Evolutionary conservation across 2,888 invertebrate species (phyloP), one percentile per base, ranked within the genome.

Genomic region (Barypeithes pellucidus): DNA sequence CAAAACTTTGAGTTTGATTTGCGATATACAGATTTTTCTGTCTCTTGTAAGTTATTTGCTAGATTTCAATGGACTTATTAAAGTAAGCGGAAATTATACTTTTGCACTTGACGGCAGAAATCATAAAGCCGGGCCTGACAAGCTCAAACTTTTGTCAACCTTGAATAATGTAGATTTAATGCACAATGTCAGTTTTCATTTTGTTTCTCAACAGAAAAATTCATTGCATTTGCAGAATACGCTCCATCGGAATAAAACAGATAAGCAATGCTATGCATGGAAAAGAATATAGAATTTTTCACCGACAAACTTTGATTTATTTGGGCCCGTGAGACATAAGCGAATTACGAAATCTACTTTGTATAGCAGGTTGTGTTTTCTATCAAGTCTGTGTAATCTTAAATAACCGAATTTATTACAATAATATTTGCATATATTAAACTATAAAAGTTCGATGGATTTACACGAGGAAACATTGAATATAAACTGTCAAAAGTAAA

Each of bases 221-320:
- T 68, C 47, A 61, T 41, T 61, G 61, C 61, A 61, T 68, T 59
- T 36, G 50, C 61, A 16, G 52, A 52, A 68, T 68, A 68, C 12
- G 68, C 33, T 52, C 36, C 50, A 68, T 68, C 39, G 68, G 68
- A 68, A 50, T 50, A 61, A 68, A 68, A 68, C 61, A 61, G 60
- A 68, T 68, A 68, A 68, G 68, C 61, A 61, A 68, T 39, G 61
- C 61, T 52, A 36, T 61, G 61, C 61, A 41, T 61, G 43, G 80
- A 80, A 82, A 81, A 81, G 80, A 78, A 80, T 77, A 77, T 77
- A 65, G 74, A 75, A 72, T 74, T 77, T 77, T 76, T 75, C 75
- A 52, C 69, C 73, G 75, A 76, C 77, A 80, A 80, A 82, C 79
- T 81, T 81, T 81, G 80, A 80, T 81, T 81, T 80, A 81, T 80